phyloP scores from a whole-genome alignment of 2,888 invertebrate species.

The Hypomecis atomaria region DNA sequence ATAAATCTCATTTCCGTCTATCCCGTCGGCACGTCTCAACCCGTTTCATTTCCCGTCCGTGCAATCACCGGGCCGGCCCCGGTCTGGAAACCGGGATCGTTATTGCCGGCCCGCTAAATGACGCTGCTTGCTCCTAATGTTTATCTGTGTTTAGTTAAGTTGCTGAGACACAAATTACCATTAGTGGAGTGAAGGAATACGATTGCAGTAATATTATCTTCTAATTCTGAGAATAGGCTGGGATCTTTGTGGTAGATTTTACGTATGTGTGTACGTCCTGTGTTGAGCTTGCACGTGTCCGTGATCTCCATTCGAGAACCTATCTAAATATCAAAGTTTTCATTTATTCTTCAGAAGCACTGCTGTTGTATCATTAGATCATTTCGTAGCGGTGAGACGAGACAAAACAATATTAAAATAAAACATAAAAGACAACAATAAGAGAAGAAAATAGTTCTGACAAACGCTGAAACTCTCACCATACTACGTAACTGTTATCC shows the following conservation, averaged over 20 bases:
- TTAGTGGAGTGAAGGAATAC: background rate
- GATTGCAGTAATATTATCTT: background rate
- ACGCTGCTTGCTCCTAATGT: slow-evolving; percentile 22
- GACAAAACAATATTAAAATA: slow-evolving; percentile 5
- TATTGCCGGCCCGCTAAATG: slow-evolving; percentile 27
- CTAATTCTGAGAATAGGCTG: too few relatives aligned
- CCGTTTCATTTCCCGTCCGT: slow-evolving; percentile 41
- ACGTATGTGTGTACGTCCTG: too few relatives aligned
- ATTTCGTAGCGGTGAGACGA: background rate
- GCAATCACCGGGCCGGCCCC: slow-evolving; percentile 22
- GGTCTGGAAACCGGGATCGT: slow-evolving; percentile 11
- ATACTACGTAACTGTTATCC: slow-evolving; percentile 5
- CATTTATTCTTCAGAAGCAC: too few relatives aligned
- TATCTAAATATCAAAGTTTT: too few relatives aligned
- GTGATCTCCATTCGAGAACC: too few relatives aligned
- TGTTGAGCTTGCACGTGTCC: too few relatives aligned
- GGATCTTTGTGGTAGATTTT: too few relatives aligned
- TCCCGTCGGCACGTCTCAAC: slow-evolving; percentile 29
- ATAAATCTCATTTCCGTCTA: slow-evolving; percentile 34
- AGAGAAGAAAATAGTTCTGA: background rate
- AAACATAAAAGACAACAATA: slow-evolving; percentile 1
- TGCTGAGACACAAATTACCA: slow-evolving; percentile 8
- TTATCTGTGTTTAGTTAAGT: slow-evolving; percentile 20
- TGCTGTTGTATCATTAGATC: too few relatives aligned
- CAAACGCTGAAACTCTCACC: slow-evolving; percentile 6